A percentile compares a stretch with the other conserved stretches of the same genome.
Conservation (phyloP, 2,797 vertebrate genomes). For the Girardinus metallicus region DNA sequence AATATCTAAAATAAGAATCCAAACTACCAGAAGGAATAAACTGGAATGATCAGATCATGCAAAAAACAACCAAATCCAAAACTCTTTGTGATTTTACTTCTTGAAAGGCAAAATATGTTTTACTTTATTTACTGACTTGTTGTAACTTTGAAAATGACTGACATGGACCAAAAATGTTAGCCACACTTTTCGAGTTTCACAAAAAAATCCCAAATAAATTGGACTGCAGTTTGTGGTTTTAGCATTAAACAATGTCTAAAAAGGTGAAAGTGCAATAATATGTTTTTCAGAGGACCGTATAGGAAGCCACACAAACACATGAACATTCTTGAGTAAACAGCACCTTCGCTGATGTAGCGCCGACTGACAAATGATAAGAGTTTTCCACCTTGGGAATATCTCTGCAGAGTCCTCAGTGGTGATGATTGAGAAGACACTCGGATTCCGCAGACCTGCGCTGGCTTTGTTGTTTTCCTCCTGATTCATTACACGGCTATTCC, state of each 20-base stretch:
- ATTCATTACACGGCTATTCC: conserved; percentile 58
- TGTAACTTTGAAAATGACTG: not conserved
- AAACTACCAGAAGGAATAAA: no score
- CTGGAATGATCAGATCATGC: no score
- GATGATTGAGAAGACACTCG: conserved; percentile 66
- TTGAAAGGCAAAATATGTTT: not conserved
- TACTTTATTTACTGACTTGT: not conserved
- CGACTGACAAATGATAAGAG: conserved; percentile 40
- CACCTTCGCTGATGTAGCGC: conserved; percentile 1
- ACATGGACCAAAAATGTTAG: not conserved
- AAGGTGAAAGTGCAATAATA: not conserved
- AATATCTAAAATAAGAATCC: no score
- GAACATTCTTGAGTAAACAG: conserved; percentile 9
- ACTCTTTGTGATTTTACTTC: not conserved
- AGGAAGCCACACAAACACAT: conserved; percentile 1
- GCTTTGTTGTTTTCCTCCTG: conserved; percentile 60
- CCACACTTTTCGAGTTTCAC: not conserved
- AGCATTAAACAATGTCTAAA: not conserved
- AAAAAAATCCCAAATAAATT: not conserved
- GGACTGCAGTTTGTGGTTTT: not conserved
- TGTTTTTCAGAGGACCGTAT: not conserved
- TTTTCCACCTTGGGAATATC: conserved; percentile 51
- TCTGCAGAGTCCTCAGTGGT: conserved; percentile 15
- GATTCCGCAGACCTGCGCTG: conserved; percentile 46
- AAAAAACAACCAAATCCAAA: no score